These are phyloP conservation scores for Blastobasis lacticolella DNA, from an alignment of 2,888 invertebrate genomes.

Conservation along the genomic window DNA sequence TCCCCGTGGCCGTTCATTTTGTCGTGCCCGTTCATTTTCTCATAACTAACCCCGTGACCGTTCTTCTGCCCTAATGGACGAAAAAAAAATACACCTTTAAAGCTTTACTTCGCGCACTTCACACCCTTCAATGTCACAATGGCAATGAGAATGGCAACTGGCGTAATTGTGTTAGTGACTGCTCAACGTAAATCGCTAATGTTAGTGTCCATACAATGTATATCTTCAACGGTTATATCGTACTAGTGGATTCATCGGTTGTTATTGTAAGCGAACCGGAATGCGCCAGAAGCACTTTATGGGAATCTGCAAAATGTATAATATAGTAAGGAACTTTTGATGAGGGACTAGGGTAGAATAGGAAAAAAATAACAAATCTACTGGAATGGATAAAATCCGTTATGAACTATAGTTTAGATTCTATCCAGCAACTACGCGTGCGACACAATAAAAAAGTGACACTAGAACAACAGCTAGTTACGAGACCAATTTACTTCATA, in stretches of 20 bases:
- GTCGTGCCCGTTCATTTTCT: slow-evolving; percentile 14
- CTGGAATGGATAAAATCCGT: too few species aligned
- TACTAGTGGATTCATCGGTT: slow-evolving; percentile 43
- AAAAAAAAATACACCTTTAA: slow-evolving; percentile 42
- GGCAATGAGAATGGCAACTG: slow-evolving; percentile 23
- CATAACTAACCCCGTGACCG: slow-evolving; percentile 13
- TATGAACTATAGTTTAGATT: neutral
- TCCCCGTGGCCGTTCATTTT: slow-evolving; percentile 22
- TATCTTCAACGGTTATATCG: slow-evolving; percentile 37
- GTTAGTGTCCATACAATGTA: slow-evolving; percentile 11
- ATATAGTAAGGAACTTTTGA: slow-evolving; percentile 24
- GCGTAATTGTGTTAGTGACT: slow-evolving; percentile 56
- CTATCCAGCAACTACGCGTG: slow-evolving; percentile 21
- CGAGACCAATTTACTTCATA: slow-evolving; percentile 7
- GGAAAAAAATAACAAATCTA: slow-evolving; percentile 8
- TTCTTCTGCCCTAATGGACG: slow-evolving; percentile 53
- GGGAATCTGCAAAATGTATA: slow-evolving; percentile 54
- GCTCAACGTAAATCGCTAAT: slow-evolving; percentile 5
- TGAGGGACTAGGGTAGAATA: slow-evolving; percentile 2
- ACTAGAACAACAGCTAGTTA: slow-evolving; percentile 22
- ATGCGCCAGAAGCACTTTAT: slow-evolving; percentile 44
- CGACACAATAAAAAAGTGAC: slow-evolving; percentile 30
- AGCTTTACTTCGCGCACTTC: slow-evolving; percentile 28
- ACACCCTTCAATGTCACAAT: slow-evolving; percentile 16
- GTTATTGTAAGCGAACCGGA: slow-evolving; percentile 40